Evolutionary conservation across 2,797 vertebrate genomes (phyloP).

Genomic region (Steatocranus sp.): DNA sequence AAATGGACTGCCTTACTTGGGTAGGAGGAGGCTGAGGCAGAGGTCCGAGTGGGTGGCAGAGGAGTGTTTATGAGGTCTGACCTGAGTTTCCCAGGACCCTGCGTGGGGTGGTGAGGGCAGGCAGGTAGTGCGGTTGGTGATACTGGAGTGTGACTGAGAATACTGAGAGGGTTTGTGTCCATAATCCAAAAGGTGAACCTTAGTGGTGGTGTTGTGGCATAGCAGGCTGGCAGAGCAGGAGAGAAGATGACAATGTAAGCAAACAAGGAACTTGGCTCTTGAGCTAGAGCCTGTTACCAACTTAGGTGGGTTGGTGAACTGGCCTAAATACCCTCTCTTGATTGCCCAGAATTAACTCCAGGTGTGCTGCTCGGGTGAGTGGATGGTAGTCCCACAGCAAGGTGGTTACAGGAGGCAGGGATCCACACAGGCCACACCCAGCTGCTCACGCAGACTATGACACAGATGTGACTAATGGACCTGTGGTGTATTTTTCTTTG

Average conservation of each 20-base stretch:
- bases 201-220: not conserved
- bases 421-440: not conserved
- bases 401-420: not conserved
- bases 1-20: not conserved
- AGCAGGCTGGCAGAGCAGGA: not conserved
- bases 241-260: fast-evolving
- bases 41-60: not conserved
- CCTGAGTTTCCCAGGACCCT: not conserved
- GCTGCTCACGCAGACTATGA: not conserved
- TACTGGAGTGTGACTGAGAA: not conserved
- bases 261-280: not conserved
- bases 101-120: not conserved
- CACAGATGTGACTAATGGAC: not conserved
- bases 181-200: not conserved
- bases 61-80: not conserved
- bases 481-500: not conserved
- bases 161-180: not conserved
- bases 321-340: not conserved
- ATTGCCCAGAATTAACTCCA: not conserved
- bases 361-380: not conserved
- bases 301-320: not conserved
- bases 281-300: not conserved
- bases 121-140: not conserved
- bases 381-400: not conserved
- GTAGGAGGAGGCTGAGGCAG: not conserved